Evolutionary conservation across 2,113 vertebrate species (phyloP).

Genomic region (Plestiodon gilberti): DNA sequence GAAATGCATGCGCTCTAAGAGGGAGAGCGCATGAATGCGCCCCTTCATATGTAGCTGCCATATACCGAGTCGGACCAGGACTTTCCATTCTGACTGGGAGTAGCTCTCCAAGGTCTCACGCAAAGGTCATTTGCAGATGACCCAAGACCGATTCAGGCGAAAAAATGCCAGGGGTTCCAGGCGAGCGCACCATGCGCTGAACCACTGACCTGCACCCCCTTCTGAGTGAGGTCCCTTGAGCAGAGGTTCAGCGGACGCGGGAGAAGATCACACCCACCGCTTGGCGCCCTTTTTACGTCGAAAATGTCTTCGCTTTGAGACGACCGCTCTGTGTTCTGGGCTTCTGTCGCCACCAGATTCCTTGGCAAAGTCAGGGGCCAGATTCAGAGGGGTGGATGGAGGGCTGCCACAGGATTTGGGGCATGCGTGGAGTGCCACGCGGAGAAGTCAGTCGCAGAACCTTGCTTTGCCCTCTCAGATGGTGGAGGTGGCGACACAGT

Average conservation of each 20-base stretch:
- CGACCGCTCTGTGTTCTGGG: background rate
- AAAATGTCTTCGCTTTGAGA: constrained; percentile 12
- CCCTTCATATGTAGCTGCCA: background rate
- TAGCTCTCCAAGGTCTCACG: too few relatives aligned
- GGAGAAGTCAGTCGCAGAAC: constrained; percentile 21
- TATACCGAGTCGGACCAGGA: background rate
- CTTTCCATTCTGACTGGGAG: too few relatives aligned
- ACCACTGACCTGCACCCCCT: too few relatives aligned
- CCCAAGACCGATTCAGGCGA: too few relatives aligned
- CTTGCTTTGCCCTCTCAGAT: constrained; percentile 39
- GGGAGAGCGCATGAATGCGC: too few relatives aligned
- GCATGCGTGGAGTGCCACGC: constrained; percentile 24
- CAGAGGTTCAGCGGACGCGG: too few relatives aligned
- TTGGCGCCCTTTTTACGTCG: background rate
- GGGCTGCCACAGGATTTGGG: constrained; percentile 39
- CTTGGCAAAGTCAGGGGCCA: background rate
- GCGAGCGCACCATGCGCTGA: too few relatives aligned
- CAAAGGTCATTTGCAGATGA: too few relatives aligned
- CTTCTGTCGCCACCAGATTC: constrained; percentile 22
- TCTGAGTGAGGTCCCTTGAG: too few relatives aligned
- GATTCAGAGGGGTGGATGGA: background rate
- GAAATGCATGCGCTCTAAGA: too few relatives aligned
- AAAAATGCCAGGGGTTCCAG: too few relatives aligned
- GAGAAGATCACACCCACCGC: too few relatives aligned
- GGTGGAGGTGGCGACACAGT: constrained; percentile 17